Percentiles rank a stretch among this genome's conserved stretches.
phyloP scores from a whole-genome alignment of 2,797 vertebrate species.

The Artibeus lituratus region DNA sequence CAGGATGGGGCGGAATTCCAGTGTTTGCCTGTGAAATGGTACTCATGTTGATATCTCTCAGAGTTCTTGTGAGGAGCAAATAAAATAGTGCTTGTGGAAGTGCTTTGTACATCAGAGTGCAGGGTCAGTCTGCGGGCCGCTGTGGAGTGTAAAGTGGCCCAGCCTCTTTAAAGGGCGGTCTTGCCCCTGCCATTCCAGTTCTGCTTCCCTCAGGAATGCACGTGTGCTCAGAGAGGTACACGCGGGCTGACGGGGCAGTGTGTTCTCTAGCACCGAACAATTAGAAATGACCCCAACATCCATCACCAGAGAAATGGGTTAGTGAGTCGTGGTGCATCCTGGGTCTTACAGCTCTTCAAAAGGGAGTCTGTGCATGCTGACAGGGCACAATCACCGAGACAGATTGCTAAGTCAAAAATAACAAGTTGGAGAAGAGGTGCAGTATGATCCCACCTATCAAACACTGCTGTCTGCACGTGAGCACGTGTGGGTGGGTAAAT shows the following conservation, averaged over 20 bases:
- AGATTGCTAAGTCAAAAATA: neutral
- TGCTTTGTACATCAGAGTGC: neutral
- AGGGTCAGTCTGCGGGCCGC: neutral
- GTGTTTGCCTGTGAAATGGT: neutral
- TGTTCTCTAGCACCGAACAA: neutral
- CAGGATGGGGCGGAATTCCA: slow-evolving; percentile 30
- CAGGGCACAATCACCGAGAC: neutral
- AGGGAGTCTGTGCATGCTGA: neutral
- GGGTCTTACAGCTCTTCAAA: neutral
- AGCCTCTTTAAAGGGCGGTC: neutral
- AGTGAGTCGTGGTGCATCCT: neutral
- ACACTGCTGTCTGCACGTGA: neutral
- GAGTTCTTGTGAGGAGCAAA: neutral
- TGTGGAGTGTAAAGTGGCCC: neutral
- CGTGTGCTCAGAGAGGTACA: neutral
- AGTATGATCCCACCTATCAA: neutral
- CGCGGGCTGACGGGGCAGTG: neutral
- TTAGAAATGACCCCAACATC: neutral
- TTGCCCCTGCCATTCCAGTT: neutral
- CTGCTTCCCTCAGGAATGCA: neutral
- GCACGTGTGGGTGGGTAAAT: too few species aligned
- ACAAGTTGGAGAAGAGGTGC: neutral
- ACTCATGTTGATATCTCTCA: neutral
- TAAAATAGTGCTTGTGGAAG: neutral
- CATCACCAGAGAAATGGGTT: neutral